Percentiles rank a stretch among this genome's conserved stretches.
phyloP scores from a whole-genome alignment of 2,797 vertebrate species.

The Oceanodroma leucorhoa region DNA sequence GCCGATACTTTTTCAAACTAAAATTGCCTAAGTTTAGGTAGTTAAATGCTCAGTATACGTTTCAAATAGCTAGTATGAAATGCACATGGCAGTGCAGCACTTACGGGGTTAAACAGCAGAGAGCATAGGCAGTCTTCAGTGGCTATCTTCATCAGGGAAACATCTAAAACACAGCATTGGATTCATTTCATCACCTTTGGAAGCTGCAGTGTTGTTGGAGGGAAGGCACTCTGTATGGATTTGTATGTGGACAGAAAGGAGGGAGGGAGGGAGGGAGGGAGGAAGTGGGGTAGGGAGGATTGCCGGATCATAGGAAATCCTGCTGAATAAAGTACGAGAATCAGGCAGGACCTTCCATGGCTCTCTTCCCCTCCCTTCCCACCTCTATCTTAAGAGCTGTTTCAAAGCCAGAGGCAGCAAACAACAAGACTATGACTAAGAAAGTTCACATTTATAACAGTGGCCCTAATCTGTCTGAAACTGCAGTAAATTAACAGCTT shows the following conservation, averaged over 20 bases:
- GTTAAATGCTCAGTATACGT: fast-evolving
- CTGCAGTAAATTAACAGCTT: not conserved
- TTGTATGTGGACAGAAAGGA: not conserved
- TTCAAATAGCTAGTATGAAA: not conserved
- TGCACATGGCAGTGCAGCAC: not conserved
- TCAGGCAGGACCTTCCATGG: not conserved
- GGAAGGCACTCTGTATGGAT: not conserved
- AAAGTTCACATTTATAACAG: not conserved
- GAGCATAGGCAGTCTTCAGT: not conserved
- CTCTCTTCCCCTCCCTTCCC: not conserved
- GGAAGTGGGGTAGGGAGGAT: not conserved
- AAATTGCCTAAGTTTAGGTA: not conserved
- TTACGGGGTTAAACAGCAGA: not conserved
- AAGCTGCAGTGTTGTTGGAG: not conserved
- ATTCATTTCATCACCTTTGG: not conserved
- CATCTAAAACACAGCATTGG: not conserved
- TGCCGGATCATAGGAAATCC: not conserved
- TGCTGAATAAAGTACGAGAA: not conserved
- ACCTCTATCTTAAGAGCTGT: not conserved
- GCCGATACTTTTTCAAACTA: not conserved
- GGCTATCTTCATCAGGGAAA: not conserved
- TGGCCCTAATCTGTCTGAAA: not conserved
- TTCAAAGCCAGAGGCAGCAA: not conserved
- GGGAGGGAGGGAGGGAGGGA: not conserved
- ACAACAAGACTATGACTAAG: not conserved